Conservation (phyloP, 2,113 vertebrate species). For the Nothoprocta pentlandii region DNA sequence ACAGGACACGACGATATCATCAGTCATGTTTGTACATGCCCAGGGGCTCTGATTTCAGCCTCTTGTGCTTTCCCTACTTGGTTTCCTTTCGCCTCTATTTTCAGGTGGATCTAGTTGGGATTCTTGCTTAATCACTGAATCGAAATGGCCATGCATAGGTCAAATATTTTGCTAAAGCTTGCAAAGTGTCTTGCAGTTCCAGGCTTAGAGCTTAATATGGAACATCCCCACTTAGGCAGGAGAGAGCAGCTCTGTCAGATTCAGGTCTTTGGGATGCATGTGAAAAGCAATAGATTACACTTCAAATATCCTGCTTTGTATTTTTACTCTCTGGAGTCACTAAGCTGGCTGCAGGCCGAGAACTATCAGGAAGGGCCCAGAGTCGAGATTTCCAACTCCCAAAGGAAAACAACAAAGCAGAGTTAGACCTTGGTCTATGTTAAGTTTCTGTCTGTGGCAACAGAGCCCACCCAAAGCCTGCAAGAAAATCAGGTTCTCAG, state of each 20-base stretch:
- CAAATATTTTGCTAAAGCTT: background rate
- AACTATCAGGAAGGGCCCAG: rapidly evolving
- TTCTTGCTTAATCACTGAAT: background rate
- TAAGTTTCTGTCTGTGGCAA: background rate
- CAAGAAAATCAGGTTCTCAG: background rate
- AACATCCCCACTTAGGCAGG: background rate
- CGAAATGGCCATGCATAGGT: background rate
- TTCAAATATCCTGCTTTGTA: background rate
- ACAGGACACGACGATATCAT: background rate
- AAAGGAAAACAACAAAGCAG: background rate
- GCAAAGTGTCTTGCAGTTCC: rapidly evolving
- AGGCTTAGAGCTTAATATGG: background rate
- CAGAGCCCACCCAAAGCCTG: rapidly evolving
- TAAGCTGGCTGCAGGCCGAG: background rate
- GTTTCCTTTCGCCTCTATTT: background rate
- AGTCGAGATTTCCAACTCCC: background rate
- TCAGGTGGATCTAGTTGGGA: background rate
- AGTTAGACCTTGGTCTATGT: rapidly evolving
- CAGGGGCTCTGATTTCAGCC: background rate
- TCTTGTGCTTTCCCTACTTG: background rate
- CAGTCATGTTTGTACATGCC: background rate
- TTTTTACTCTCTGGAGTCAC: background rate
- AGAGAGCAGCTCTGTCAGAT: background rate
- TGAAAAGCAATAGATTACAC: background rate
- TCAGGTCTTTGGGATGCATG: background rate